phyloP scores from a whole-genome alignment of 2,888 invertebrate species.

The Catocala sponsa region DNA sequence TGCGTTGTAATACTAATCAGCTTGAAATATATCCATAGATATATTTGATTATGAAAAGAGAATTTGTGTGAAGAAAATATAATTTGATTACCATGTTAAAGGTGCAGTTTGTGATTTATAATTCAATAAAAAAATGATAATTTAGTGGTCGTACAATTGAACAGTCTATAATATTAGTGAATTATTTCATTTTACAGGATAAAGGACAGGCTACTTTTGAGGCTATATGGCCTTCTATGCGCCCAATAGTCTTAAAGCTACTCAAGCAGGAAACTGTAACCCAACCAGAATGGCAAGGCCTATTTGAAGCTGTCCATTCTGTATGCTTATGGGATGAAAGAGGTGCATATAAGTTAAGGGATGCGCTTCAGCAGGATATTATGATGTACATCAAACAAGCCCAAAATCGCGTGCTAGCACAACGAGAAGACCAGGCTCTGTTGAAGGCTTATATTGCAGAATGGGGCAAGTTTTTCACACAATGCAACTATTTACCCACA shows the following conservation, averaged over 20 bases:
- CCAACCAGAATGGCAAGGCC: conserved; percentile 98
- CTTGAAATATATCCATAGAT: neutral
- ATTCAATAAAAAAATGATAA: neutral
- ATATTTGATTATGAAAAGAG: conserved; percentile 53
- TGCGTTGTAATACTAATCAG: neutral
- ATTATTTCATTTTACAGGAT: conserved; percentile 85
- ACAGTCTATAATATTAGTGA: conserved; percentile 20
- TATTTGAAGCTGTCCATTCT: conserved; percentile 98
- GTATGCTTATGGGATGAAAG: conserved; percentile 99
- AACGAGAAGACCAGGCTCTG: conserved; percentile 97
- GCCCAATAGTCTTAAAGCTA: conserved; percentile 97
- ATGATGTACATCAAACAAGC: conserved; percentile 98
- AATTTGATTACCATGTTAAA: conserved; percentile 64
- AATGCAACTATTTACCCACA: conserved; percentile 98
- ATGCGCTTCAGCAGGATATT: conserved; percentile 96
- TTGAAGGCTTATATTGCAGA: conserved; percentile 98
- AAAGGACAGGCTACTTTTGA: conserved; percentile 96
- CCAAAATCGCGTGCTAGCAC: conserved; percentile 95
- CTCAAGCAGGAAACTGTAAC: conserved; percentile 98
- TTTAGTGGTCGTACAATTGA: neutral
- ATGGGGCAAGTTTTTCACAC: conserved; percentile 99
- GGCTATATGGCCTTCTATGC: conserved; percentile 98
- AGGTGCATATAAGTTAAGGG: conserved; percentile 95
- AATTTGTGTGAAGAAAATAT: conserved; percentile 48
- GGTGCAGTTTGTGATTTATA: conserved; percentile 48